Percentiles rank a stretch among this genome's conserved stretches.
Conservation (phyloP, 2,113 vertebrate species). For the Monopterus albus region DNA sequence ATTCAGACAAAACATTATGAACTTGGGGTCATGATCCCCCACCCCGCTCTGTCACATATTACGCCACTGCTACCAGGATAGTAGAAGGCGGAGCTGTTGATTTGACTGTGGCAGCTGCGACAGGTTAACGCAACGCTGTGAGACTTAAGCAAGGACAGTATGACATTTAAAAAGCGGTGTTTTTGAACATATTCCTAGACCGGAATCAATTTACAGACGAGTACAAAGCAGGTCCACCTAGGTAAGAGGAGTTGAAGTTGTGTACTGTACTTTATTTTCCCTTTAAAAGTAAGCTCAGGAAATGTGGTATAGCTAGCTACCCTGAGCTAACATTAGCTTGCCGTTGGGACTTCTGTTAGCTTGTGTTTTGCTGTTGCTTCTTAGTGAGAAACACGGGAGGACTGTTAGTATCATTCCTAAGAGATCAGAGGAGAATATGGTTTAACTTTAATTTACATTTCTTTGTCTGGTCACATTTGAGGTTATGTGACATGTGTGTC, state of each 20-base stretch:
- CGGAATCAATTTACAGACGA: background rate
- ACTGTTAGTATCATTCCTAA: background rate
- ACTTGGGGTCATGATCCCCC: no score
- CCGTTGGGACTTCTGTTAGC: constrained; percentile 15
- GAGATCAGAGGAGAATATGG: no score
- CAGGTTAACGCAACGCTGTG: constrained; percentile 25
- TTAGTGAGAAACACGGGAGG: constrained; percentile 11
- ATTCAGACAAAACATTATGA: no score
- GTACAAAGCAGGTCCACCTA: background rate
- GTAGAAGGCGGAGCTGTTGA: constrained; percentile 42
- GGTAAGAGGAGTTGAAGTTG: constrained; percentile 32
- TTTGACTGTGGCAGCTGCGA: background rate
- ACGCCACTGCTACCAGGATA: no score
- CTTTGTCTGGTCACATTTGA: background rate
- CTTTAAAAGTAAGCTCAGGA: background rate
- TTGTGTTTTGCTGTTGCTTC: constrained; percentile 30
- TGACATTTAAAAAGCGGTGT: constrained; percentile 15
- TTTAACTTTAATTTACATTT: no score
- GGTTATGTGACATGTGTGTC: constrained; percentile 4
- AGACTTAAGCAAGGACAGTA: no score
- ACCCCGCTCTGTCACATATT: no score
- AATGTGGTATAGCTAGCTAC: constrained; percentile 49
- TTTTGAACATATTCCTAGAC: background rate
- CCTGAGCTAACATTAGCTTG: constrained; percentile 60
- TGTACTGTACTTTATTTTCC: background rate